These are phyloP conservation scores for Sapayoa aenigma DNA, from an alignment of 2,113 vertebrate species.

Conservation along the genomic window DNA sequence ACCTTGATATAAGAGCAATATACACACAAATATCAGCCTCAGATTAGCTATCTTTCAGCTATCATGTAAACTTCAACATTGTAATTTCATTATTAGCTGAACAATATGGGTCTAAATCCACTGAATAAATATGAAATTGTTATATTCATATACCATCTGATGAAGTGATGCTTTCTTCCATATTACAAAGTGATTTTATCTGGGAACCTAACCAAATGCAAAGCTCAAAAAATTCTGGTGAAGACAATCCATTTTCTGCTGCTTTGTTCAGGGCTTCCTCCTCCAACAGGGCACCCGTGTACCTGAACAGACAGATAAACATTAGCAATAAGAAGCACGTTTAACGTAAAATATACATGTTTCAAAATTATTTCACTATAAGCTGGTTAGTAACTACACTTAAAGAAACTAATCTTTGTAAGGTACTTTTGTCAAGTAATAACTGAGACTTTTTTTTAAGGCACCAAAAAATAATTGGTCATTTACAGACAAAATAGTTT, in stretches of 20 bases:
- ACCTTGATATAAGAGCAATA: neutral
- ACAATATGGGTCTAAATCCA: neutral
- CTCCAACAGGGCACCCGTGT: slow-evolving; percentile 83
- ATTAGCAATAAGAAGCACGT: neutral
- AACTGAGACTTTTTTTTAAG: neutral
- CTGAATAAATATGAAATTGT: neutral
- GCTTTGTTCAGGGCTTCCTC: slow-evolving; percentile 81
- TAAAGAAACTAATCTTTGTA: neutral
- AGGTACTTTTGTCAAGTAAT: neutral
- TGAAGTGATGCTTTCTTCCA: slow-evolving; percentile 85
- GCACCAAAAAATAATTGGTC: neutral
- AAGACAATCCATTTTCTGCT: slow-evolving; percentile 82
- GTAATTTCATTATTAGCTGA: neutral
- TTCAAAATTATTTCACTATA: neutral
- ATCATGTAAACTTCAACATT: neutral
- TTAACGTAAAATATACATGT: neutral
- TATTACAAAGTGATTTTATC: slow-evolving; percentile 78
- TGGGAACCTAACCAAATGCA: slow-evolving; percentile 84
- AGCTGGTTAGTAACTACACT: neutral
- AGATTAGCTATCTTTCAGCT: neutral
- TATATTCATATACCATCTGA: slow-evolving; percentile 62
- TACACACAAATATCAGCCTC: neutral
- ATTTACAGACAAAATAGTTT: neutral
- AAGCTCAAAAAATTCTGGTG: slow-evolving; percentile 84
- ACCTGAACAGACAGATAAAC: slow-evolving; percentile 70